phyloP scores from a whole-genome alignment of 2,797 vertebrate genomes.

The Psittacula echo region DNA sequence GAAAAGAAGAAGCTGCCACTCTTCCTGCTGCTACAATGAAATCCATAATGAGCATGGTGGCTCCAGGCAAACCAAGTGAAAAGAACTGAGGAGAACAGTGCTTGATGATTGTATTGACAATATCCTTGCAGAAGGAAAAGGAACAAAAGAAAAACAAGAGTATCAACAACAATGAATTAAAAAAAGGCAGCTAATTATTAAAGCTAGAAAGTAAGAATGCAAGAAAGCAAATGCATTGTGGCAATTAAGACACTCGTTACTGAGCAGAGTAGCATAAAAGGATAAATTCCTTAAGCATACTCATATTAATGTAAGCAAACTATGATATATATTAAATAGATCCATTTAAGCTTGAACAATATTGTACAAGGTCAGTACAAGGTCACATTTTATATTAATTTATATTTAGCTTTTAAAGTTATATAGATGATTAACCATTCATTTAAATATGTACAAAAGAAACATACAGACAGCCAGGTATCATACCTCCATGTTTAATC shows the following conservation, averaged over 20 bases:
- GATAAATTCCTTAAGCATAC: neutral
- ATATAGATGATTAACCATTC: neutral
- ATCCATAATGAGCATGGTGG: slow-evolving; percentile 97
- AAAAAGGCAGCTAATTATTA: neutral
- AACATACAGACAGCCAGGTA: neutral
- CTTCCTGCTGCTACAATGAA: slow-evolving; percentile 95
- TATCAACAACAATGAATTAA: neutral
- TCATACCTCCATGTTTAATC: neutral
- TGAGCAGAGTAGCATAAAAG: neutral
- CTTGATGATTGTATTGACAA: slow-evolving; percentile 99
- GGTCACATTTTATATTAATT: neutral
- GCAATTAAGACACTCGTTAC: neutral
- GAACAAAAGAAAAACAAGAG: neutral
- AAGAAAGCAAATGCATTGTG: slow-evolving; percentile 4
- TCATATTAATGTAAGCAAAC: neutral
- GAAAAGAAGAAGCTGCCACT: slow-evolving; percentile 93
- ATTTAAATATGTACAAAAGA: neutral
- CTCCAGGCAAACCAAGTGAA: slow-evolving; percentile 95
- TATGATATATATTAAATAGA: neutral
- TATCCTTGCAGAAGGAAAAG: slow-evolving; percentile 84
- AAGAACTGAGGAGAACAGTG: slow-evolving; percentile 98
- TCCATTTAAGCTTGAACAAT: neutral
- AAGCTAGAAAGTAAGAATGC: neutral
- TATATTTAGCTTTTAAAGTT: neutral
- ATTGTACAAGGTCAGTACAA: neutral